These are phyloP conservation scores for Styela clava DNA, from an alignment of 23 tunicate genomes.

Conservation along the genomic window DNA sequence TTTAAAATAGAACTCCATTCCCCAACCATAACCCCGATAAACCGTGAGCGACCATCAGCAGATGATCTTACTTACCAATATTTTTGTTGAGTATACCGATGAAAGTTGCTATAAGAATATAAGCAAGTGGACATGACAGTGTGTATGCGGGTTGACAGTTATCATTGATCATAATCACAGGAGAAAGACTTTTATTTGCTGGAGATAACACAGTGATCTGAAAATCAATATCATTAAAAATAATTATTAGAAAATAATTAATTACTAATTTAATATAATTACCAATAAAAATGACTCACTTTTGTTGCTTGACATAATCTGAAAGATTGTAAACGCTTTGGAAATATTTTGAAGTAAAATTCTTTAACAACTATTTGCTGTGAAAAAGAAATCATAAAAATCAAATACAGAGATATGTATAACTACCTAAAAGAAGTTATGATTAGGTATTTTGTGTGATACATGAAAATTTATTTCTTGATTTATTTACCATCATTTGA, in stretches of 20 bases:
- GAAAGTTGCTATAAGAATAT: conserved; percentile 66
- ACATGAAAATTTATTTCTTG: too few species aligned
- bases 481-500: too few species aligned
- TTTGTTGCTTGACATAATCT: conserved; percentile 68
- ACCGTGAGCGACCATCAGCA: not conserved
- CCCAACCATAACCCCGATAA: not conserved
- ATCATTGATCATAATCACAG: conserved; percentile 51
- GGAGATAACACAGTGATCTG: conserved; percentile 40
- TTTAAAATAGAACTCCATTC: too few species aligned
- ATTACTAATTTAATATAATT: too few species aligned
- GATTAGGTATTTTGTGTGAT: too few species aligned
- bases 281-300: conserved; percentile 17
- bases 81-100: conserved; percentile 55
- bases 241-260: too few species aligned
- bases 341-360: conserved; percentile 55
- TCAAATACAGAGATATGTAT: too few species aligned
- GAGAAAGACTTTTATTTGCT: conserved; percentile 24
- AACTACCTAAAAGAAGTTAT: too few species aligned
- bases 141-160: conserved; percentile 48
- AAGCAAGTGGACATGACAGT: conserved; percentile 41
- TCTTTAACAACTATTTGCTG: conserved; percentile 87
- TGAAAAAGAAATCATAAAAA: too few species aligned
- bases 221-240: not conserved
- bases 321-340: conserved; percentile 56
- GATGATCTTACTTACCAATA: too few species aligned